Conservation (phyloP, 2,888 invertebrate species). For the Teinopalpus imperialis region DNA sequence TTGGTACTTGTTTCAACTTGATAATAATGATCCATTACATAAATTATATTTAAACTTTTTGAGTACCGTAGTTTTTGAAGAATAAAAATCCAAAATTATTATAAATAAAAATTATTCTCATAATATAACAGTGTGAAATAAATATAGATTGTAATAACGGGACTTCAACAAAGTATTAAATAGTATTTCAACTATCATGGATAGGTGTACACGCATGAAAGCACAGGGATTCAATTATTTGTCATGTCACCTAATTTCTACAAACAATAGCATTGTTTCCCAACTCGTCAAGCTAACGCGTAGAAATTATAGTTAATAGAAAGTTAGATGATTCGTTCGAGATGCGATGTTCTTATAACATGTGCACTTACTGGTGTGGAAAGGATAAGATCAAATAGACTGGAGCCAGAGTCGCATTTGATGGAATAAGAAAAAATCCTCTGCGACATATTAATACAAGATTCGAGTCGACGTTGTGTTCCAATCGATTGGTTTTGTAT, state of each 20-base stretch:
- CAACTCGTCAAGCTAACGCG: not conserved
- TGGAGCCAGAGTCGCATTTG: slow-evolving; percentile 27
- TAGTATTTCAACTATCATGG: too few relatives aligned
- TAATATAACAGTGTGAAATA: too few relatives aligned
- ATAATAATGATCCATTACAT: too few relatives aligned
- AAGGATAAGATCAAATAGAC: slow-evolving; percentile 38
- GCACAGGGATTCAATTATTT: slow-evolving; percentile 7
- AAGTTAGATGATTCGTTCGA: slow-evolving; percentile 29
- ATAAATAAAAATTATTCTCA: too few relatives aligned
- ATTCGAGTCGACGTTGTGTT: slow-evolving; percentile 9
- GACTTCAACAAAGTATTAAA: too few relatives aligned
- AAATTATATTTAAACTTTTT: too few relatives aligned
- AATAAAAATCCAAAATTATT: too few relatives aligned
- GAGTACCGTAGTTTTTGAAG: too few relatives aligned
- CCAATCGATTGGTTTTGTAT: slow-evolving; percentile 7
- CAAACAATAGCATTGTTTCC: slow-evolving; percentile 6
- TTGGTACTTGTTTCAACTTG: too few relatives aligned
- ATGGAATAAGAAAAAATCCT: slow-evolving; percentile 32
- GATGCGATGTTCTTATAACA: slow-evolving; percentile 32
- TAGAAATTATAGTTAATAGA: slow-evolving; percentile 16
- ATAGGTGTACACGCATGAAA: slow-evolving; percentile 1
- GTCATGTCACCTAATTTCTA: slow-evolving; percentile 6
- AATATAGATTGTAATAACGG: too few relatives aligned
- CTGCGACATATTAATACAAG: slow-evolving; percentile 17
- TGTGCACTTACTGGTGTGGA: slow-evolving; percentile 35